Evolutionary conservation across 2,888 invertebrate genomes (phyloP).

Genomic region (Chrysolina americana): DNA sequence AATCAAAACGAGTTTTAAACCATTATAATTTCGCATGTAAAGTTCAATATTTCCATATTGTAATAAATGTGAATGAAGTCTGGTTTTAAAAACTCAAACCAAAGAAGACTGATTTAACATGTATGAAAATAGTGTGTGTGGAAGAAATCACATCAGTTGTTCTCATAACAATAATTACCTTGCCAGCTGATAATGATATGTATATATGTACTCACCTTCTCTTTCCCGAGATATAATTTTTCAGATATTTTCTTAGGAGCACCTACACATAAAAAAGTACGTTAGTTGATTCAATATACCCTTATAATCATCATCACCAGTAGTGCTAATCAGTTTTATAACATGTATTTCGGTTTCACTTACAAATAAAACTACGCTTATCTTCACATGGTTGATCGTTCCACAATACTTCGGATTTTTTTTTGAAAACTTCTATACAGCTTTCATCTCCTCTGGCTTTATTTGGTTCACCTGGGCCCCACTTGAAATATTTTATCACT

Average conservation of each 20-base stretch:
- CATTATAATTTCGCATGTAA: too few relatives aligned
- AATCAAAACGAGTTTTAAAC: too few relatives aligned
- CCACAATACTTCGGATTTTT: constrained; percentile 24
- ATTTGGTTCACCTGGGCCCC: constrained; percentile 34
- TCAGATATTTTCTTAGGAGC: background rate
- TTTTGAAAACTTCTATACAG: constrained; percentile 34
- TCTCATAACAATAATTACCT: too few relatives aligned
- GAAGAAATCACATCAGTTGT: too few relatives aligned
- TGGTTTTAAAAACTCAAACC: too few relatives aligned
- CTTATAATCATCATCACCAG: background rate
- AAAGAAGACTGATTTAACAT: too few relatives aligned
- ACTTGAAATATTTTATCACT: constrained; percentile 10
- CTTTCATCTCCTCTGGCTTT: constrained; percentile 25
- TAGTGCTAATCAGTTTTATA: background rate
- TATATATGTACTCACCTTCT: too few relatives aligned
- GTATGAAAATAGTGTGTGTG: too few relatives aligned
- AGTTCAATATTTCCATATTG: too few relatives aligned
- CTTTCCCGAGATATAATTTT: background rate
- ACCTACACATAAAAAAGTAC: background rate
- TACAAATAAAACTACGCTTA: constrained; percentile 34
- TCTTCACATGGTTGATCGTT: constrained; percentile 38
- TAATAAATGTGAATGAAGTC: too few relatives aligned
- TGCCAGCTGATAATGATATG: too few relatives aligned
- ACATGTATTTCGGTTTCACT: background rate
- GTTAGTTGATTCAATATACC: too few relatives aligned